A percentile compares a stretch with the other conserved stretches of the same genome.
phyloP scores from a whole-genome alignment of 2,888 invertebrate species.

The Brenthis daphne region DNA sequence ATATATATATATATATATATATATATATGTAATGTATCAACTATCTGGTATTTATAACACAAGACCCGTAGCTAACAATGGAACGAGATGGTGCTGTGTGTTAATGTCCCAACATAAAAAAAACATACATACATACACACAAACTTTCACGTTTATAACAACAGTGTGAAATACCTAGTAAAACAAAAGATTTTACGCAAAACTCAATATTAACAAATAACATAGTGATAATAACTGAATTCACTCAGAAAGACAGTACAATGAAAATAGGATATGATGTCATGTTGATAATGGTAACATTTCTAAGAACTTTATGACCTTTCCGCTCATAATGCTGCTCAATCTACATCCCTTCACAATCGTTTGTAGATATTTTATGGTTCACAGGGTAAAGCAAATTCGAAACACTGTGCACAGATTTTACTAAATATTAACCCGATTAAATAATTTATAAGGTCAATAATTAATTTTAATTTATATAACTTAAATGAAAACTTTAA shows the following conservation, averaged over 20 bases:
- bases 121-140: too few species aligned
- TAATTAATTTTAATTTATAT: not conserved
- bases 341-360: slow-evolving; percentile 10
- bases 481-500: too few species aligned
- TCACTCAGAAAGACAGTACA: not conserved
- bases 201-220: not conserved
- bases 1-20: too few species aligned
- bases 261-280: not conserved
- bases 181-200: not conserved
- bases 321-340: slow-evolving; percentile 19
- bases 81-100: too few species aligned
- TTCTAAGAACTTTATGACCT: slow-evolving; percentile 16
- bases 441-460: not conserved
- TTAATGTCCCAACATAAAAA: too few species aligned
- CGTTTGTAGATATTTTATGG: slow-evolving; percentile 9
- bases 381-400: not conserved
- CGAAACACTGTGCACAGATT: not conserved
- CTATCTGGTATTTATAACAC: too few species aligned
- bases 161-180: too few species aligned
- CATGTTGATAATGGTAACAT: slow-evolving; percentile 16
- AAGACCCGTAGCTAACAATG: too few species aligned
- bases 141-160: too few species aligned
- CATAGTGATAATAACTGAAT: not conserved
- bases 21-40: too few species aligned
- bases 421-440: not conserved